phyloP scores from a whole-genome alignment of 2,888 invertebrate species.

The Aproaerema taeniolella region DNA sequence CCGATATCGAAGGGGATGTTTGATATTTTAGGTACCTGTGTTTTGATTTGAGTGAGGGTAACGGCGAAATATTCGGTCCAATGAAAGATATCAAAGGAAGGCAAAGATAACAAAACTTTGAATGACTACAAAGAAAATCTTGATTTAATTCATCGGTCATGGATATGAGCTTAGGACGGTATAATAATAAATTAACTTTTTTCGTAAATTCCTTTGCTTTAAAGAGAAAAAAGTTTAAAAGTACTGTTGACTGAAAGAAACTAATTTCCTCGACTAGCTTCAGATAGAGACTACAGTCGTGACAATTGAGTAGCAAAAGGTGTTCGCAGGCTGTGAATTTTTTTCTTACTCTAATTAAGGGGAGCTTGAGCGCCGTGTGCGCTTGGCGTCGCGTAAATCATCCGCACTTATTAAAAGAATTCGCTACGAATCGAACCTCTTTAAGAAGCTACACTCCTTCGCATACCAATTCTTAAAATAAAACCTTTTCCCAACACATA shows the following conservation, averaged over 20 bases:
- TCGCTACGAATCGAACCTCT: constrained; percentile 63
- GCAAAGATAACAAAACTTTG: constrained; percentile 11
- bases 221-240: too few species aligned
- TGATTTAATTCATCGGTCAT: too few species aligned
- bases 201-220: too few species aligned
- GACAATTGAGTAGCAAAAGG: constrained; percentile 16
- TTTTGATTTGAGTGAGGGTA: constrained; percentile 50
- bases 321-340: constrained; percentile 25
- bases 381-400: constrained; percentile 70
- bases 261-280: constrained; percentile 10
- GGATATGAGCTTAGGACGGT: too few species aligned
- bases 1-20: constrained; percentile 45
- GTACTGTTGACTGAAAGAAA: too few species aligned
- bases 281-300: constrained; percentile 11
- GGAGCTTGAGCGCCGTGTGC: constrained; percentile 45
- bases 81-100: constrained; percentile 18
- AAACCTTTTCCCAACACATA: constrained; percentile 15
- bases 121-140: too few species aligned
- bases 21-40: constrained; percentile 65
- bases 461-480: constrained; percentile 12
- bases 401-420: constrained; percentile 71
- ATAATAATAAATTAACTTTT: too few species aligned
- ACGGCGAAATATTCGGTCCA: constrained; percentile 17
- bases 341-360: constrained; percentile 65
- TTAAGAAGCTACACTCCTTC: constrained; percentile 50